Conservation (phyloP, 2,113 vertebrate species). For the Tachycineta bicolor region DNA sequence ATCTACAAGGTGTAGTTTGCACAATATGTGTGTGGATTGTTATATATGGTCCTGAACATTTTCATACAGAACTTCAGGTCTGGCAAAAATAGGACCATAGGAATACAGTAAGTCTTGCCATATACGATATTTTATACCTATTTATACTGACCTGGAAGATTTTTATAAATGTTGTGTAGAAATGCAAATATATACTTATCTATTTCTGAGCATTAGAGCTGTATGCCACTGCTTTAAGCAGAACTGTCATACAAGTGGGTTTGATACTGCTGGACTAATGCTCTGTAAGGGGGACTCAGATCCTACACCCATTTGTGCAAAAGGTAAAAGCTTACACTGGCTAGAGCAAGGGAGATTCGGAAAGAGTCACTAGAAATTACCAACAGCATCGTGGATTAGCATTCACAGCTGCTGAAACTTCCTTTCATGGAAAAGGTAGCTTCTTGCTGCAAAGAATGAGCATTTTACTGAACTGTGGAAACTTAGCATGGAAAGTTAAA, state of each 20-base stretch:
- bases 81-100: neutral
- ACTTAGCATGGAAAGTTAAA: neutral
- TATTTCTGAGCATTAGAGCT: neutral
- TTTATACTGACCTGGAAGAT: neutral
- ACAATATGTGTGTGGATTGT: fast-evolving
- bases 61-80: neutral
- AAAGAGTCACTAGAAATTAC: neutral
- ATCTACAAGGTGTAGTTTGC: neutral
- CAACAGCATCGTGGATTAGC: neutral
- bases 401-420: neutral
- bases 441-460: neutral
- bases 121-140: neutral
- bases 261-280: neutral
- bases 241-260: neutral
- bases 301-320: neutral
- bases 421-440: neutral
- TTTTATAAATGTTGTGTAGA: neutral
- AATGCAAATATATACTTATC: neutral
- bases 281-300: neutral
- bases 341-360: neutral
- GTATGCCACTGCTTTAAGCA: neutral
- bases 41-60: neutral
- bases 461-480: neutral
- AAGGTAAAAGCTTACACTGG: neutral
- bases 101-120: neutral